Conservation (phyloP, 2,797 vertebrate genomes). For the Onychomys torridus region DNA sequence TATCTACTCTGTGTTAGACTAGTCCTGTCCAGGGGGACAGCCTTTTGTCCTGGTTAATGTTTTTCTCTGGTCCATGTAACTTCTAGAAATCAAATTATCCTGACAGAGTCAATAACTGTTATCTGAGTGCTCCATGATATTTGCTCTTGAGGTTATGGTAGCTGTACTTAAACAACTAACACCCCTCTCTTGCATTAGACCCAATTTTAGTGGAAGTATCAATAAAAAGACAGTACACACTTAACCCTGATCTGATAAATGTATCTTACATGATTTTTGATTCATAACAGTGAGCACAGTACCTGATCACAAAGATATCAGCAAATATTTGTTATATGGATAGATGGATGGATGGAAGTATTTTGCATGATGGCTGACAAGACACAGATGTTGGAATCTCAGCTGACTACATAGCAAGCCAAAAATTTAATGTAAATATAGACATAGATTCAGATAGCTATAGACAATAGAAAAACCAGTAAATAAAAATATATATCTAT, state of each 20-base stretch:
- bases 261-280: background rate
- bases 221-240: background rate
- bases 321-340: background rate
- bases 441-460: background rate
- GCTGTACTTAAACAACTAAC: background rate
- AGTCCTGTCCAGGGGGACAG: background rate
- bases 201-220: background rate
- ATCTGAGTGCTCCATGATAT: background rate
- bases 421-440: background rate
- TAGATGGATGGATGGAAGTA: background rate
- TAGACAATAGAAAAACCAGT: background rate
- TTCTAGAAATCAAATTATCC: constrained; percentile 22
- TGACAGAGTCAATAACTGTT: background rate
- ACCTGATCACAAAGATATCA: background rate
- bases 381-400: background rate
- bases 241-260: background rate
- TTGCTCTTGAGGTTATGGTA: background rate
- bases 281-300: background rate
- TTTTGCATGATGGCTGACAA: background rate
- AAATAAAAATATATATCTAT: background rate
- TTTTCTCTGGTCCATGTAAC: background rate
- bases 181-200: background rate
- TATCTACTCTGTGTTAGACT: background rate
- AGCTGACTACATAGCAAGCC: constrained; percentile 9
- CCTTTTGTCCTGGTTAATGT: background rate